Percentiles rank a stretch among this genome's conserved stretches.
phyloP scores from a whole-genome alignment of 1,140 invertebrate genomes.

The Linepithema humile region DNA sequence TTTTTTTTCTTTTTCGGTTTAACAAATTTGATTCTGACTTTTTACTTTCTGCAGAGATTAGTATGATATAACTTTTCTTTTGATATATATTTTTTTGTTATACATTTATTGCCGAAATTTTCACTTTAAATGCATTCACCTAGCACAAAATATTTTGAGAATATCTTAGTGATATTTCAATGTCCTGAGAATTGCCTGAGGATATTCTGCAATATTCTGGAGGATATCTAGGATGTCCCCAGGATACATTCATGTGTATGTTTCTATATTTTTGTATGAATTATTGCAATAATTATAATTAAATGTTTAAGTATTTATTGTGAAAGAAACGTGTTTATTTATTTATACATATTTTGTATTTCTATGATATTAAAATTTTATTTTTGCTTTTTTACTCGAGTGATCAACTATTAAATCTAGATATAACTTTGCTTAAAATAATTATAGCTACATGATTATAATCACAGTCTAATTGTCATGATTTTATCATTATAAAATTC shows the following conservation, averaged over 20 bases:
- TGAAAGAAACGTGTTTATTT: not conserved
- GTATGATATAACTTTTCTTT: not conserved
- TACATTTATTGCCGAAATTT: not conserved
- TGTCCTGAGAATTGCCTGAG: no score
- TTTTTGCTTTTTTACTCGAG: not conserved
- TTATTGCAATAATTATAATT: not conserved
- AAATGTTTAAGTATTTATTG: not conserved
- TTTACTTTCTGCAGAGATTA: not conserved
- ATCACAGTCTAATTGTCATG: constrained; percentile 15
- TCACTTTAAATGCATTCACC: not conserved
- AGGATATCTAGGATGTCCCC: no score
- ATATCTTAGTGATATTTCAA: no score
- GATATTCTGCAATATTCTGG: no score
- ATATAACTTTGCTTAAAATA: not conserved
- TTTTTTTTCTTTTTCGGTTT: no score
- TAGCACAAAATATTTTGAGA: no score
- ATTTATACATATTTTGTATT: not conserved
- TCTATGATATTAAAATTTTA: not conserved
- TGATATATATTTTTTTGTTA: not conserved
- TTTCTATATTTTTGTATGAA: not conserved
- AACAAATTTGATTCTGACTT: not conserved
- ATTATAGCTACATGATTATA: not conserved
- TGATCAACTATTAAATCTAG: not conserved
- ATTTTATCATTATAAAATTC: no score
- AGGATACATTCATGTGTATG: no score